Conservation (phyloP, 2,888 invertebrate species). For the Athalia cordata region DNA sequence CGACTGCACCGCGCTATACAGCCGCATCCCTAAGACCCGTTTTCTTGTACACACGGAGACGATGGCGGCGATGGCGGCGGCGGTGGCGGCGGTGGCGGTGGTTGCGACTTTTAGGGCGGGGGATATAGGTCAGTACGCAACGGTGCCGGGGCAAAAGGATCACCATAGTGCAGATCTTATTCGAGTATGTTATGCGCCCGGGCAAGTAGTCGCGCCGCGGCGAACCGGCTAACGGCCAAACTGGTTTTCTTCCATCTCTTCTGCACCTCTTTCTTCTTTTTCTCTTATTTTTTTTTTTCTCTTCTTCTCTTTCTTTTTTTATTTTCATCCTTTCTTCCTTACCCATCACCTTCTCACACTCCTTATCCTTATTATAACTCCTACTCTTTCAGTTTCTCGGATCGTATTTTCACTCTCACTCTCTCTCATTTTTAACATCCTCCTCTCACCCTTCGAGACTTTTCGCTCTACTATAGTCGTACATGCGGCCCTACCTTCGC, state of each 20-base stretch:
- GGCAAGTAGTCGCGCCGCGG: constrained; percentile 42
- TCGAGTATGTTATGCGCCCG: neutral
- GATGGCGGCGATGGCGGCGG: constrained; percentile 67
- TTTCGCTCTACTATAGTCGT: too few species aligned
- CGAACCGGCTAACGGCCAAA: constrained; percentile 67
- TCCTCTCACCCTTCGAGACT: neutral
- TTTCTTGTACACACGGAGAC: neutral
- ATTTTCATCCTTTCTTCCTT: neutral
- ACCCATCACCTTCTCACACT: too few species aligned
- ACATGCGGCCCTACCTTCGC: too few species aligned
- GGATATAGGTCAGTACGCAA: constrained; percentile 59
- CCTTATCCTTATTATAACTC: too few species aligned
- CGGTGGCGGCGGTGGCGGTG: constrained; percentile 18
- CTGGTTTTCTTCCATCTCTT: constrained; percentile 65
- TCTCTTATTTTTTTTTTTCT: constrained; percentile 38
- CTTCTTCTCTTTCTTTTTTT: neutral
- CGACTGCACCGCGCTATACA: neutral
- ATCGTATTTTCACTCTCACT: too few species aligned
- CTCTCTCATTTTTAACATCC: neutral
- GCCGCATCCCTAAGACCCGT: constrained; percentile 4
- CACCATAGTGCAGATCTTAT: constrained; percentile 68
- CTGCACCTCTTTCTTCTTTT: constrained; percentile 46
- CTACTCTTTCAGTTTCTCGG: too few species aligned
- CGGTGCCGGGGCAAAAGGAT: constrained; percentile 72
- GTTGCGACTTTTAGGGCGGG: constrained; percentile 55